These are phyloP conservation scores for Eupsilia transversa DNA, from an alignment of 2,888 invertebrate genomes.

Conservation along the genomic window DNA sequence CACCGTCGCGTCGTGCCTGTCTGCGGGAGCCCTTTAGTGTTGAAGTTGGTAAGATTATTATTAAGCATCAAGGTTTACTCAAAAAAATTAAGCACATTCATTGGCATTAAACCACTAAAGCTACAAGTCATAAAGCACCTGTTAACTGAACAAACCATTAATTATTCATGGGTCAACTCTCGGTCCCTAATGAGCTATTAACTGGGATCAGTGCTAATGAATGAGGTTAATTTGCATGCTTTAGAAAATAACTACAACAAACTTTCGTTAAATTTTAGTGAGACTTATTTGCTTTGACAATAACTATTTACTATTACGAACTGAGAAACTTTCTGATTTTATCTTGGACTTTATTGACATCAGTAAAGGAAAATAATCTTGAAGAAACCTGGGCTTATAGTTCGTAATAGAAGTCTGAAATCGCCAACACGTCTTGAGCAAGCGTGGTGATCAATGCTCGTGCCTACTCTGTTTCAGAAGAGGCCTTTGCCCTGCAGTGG, in stretches of 20 bases:
- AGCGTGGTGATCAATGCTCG: no score
- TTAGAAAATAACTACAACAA: conserved; percentile 6
- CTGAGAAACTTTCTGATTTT: neutral
- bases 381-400: no score
- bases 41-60: neutral
- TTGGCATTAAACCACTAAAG: neutral
- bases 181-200: conserved; percentile 6
- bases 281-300: no score
- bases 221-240: neutral
- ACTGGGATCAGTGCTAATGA: conserved; percentile 11
- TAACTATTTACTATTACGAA: neutral
- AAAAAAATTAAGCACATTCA: neutral
- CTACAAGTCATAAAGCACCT: conserved; percentile 9
- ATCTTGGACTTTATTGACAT: neutral
- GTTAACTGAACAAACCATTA: conserved; percentile 26
- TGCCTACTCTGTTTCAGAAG: no score
- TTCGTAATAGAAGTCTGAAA: no score
- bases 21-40: no score
- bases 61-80: neutral
- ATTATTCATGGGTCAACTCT: conserved; percentile 35
- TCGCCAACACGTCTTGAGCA: no score
- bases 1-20: no score
- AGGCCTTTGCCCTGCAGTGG: no score
- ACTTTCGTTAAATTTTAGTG: neutral
- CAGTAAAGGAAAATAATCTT: neutral